Base-by-base conservation (phyloP, 2,797 vertebrate genomes). In the Trematomus bernacchii region DNA sequence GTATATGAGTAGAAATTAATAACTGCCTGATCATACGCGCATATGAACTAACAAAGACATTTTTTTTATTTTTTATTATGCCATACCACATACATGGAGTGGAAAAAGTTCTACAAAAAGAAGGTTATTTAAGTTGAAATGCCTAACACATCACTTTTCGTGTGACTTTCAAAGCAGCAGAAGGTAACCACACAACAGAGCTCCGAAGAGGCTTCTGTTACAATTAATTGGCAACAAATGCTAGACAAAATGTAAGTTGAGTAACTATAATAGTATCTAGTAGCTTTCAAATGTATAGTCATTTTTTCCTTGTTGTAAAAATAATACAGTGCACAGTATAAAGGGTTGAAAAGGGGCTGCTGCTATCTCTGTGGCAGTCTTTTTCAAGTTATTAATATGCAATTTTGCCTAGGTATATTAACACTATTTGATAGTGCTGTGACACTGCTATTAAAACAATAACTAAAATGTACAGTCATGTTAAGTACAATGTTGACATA, bases 81-180 rank as follows among this genome's bases (percentile, higher is more conserved):
- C 37, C 12, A 16, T 46, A 19, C 10, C 7, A 19, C 18, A 33
- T 33, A 42, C n/a, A 62, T 15, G 6, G 33, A 52, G 46, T 53
- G 18, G 11, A 69, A 33, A 40, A 43, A 61, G 46, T 65, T 43
- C 43, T 60, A 19, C 50, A 67, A 51, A 43, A 37, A 42, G 23
- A 33, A 14, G 37, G 37, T 44, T 44, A 58, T 71, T 64, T 68
- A 62, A 68, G 47, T 42, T 63, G 47, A 5, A 40, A 10, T 51
- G 7, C 13, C 19, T 43, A 30, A 69, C 69, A 61, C 68, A 51
- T 40, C 43, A 37, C n/a, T 42, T 66, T 53, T 47, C 71, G 7
- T 43, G 21, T 46, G 50, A 55, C 16, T 74, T 68, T 65, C 33
- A 57, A 74, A 65, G 66, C 73, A 61, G 15, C 43, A 51, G n/a